phyloP scores from a whole-genome alignment of 2,888 invertebrate genomes.

The Gymnoscelis rufifasciata region DNA sequence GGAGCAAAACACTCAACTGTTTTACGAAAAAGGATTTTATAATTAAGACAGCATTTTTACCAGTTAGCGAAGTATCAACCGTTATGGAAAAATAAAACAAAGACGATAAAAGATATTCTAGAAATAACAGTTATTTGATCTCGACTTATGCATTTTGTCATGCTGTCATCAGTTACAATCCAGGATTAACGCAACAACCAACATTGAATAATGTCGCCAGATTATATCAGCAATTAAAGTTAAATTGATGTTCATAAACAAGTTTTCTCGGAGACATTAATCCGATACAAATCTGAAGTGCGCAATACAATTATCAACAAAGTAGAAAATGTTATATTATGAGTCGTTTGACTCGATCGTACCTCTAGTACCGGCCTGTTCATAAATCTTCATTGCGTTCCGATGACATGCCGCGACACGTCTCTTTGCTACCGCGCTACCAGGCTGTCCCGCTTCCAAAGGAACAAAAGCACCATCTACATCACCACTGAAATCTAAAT shows the following conservation, averaged over 20 bases:
- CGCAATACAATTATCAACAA: constrained; percentile 50
- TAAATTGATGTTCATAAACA: constrained; percentile 25
- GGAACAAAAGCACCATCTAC: constrained; percentile 41
- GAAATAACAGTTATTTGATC: not conserved
- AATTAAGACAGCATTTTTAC: too few relatives aligned
- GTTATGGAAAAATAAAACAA: too few relatives aligned
- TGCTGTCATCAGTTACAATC: not conserved
- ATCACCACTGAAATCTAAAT: constrained; percentile 31
- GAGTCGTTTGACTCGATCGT: constrained; percentile 53
- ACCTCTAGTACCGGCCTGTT: constrained; percentile 56
- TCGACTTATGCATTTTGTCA: constrained; percentile 1
- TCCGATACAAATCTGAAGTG: constrained; percentile 40
- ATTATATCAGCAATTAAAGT: constrained; percentile 21
- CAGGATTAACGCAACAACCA: constrained; percentile 6
- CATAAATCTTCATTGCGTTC: constrained; percentile 79
- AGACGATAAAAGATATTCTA: not conserved
- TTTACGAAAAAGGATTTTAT: too few relatives aligned
- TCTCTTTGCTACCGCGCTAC: constrained; percentile 74
- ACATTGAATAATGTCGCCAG: constrained; percentile 18
- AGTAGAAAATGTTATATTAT: constrained; percentile 51
- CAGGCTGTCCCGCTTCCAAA: constrained; percentile 35
- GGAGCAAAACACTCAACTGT: not conserved
- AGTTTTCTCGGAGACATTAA: constrained; percentile 20
- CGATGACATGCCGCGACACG: constrained; percentile 78
- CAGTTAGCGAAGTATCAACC: too few relatives aligned